A percentile compares a stretch with the other conserved stretches of the same genome.
phyloP scores from a whole-genome alignment of 2,888 invertebrate species.

The Sepiola atlantica region DNA sequence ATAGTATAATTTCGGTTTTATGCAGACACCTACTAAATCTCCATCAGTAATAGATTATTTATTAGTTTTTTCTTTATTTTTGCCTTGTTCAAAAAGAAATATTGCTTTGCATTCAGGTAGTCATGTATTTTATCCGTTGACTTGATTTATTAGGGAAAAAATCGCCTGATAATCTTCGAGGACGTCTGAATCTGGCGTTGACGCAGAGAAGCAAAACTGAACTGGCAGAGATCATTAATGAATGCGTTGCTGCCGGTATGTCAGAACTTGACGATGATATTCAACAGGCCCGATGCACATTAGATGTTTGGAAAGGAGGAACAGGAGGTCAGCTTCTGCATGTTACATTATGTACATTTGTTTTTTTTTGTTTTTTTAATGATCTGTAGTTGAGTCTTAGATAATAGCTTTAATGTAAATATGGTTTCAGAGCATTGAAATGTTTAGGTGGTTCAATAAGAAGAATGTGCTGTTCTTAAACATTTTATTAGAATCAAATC shows the following conservation, averaged over 20 bases:
- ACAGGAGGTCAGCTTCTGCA: background rate
- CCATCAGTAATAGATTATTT: no score
- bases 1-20: no score
- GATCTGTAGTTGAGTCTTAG: background rate
- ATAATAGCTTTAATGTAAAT: background rate
- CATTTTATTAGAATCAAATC: no score
- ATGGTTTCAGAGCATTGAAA: background rate
- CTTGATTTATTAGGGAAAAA: background rate
- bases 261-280: constrained; percentile 24
- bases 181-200: background rate
- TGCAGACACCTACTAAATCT: no score
- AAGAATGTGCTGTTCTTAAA: no score
- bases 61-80: no score
- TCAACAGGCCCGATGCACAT: background rate
- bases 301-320: background rate
- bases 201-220: background rate
- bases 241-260: background rate
- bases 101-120: background rate
- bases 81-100: background rate
- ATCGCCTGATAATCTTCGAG: background rate
- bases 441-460: background rate
- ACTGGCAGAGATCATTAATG: background rate
- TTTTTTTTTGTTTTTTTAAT: no score
- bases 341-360: background rate
- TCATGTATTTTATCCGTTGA: background rate